Percentiles rank a stretch among this genome's conserved stretches.
These are phyloP conservation scores for Danio choprae DNA, from an alignment of 2,797 vertebrate genomes.

Conservation along the genomic window DNA sequence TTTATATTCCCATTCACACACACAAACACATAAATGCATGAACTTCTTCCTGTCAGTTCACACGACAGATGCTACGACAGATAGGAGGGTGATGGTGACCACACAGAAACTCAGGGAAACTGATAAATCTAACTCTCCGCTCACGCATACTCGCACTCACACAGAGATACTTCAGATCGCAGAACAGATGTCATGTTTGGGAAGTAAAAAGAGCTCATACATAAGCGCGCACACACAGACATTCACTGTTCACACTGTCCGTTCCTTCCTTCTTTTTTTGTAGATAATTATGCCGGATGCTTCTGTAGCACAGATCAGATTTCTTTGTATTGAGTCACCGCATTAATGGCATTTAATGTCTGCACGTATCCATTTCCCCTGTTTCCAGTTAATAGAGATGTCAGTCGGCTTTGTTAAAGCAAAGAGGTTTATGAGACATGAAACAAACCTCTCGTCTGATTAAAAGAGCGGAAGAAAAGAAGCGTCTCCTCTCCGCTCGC, in stretches of 20 bases:
- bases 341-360: slow-evolving; percentile 44
- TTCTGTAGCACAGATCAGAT: slow-evolving; percentile 35
- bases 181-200: slow-evolving; percentile 34
- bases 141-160: slow-evolving; percentile 21
- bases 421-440: slow-evolving; percentile 40
- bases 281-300: slow-evolving; percentile 30
- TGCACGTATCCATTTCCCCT: slow-evolving; percentile 21
- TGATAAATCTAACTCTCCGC: slow-evolving; percentile 26
- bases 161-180: slow-evolving; percentile 37
- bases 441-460: slow-evolving; percentile 40
- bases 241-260: slow-evolving; percentile 12
- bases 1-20: slow-evolving; percentile 27
- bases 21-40: slow-evolving; percentile 25
- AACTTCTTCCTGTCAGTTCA: slow-evolving; percentile 13
- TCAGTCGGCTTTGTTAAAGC: slow-evolving; percentile 39
- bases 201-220: slow-evolving; percentile 16
- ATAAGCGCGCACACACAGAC: slow-evolving; percentile 26
- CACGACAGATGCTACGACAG: slow-evolving; percentile 39
- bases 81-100: slow-evolving; percentile 35
- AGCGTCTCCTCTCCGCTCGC: not conserved
- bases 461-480: slow-evolving; percentile 27
- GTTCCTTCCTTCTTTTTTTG: not conserved
- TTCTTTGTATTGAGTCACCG: slow-evolving; percentile 34
- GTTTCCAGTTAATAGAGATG: slow-evolving; percentile 35
- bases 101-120: slow-evolving; percentile 37